Evolutionary conservation across 2,888 invertebrate species (phyloP).

Genomic region (Pristionchus entomophagus): DNA sequence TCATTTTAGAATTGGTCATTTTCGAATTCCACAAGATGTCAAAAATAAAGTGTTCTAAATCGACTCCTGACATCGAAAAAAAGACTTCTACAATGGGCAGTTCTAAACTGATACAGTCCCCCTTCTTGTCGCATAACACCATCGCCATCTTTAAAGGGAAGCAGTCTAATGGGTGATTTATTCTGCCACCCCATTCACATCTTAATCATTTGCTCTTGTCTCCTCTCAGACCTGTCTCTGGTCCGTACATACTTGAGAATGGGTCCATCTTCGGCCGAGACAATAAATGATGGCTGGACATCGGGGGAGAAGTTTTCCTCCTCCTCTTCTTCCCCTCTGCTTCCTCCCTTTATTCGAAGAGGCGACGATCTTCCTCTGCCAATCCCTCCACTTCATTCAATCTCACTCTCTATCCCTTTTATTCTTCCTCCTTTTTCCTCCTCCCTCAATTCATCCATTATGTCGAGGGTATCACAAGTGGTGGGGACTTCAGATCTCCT

Average conservation of each 20-base stretch:
- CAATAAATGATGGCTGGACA: neutral
- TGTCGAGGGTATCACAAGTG: slow-evolving; percentile 2
- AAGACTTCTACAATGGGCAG: no score
- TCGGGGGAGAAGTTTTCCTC: neutral
- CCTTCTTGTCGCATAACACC: no score
- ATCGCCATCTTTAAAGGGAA: no score
- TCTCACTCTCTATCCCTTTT: neutral
- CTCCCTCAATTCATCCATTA: neutral
- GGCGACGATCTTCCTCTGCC: neutral
- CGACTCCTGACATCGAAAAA: no score
- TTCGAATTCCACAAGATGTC: no score
- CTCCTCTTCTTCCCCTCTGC: neutral
- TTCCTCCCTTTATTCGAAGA: no score
- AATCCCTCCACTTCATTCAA: neutral
- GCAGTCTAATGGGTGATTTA: no score
- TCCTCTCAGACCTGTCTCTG: neutral
- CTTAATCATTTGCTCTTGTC: neutral
- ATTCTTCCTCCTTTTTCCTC: slow-evolving; percentile 28
- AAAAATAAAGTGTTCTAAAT: no score
- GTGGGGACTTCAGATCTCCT: neutral
- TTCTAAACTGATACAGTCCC: no score
- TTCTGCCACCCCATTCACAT: no score
- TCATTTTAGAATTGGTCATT: no score
- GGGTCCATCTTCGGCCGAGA: neutral
- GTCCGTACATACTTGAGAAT: slow-evolving; percentile 23